Base-by-base conservation (phyloP, 1,140 invertebrate genomes). In the Sarcophaga peregrina region DNA sequence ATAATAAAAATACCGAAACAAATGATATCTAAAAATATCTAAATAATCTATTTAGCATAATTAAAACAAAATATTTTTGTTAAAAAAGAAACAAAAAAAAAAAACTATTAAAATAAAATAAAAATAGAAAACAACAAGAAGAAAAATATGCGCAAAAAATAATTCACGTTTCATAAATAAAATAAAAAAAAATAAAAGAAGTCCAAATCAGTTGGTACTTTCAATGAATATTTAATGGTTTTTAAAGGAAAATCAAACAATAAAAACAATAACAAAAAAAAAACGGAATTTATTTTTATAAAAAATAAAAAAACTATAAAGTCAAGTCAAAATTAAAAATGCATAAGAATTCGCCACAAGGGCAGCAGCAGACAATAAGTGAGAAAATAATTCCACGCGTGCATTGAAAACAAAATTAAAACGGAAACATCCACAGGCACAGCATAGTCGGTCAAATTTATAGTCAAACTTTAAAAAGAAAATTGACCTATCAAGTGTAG, bases 321-420 rank as follows among this genome's bases (percentile, higher is more conserved):
- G 5, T 73, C 3, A 8, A 73, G n/a, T n/a, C 9, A 73, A 73
- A 73, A 10, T 15, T 15, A 8, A 10, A 15, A 73, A 73, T 9
- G 37, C 17, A 20, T 73, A 6, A 15, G 68, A 20, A 73, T 9
- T 0, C 47, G 37, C 46, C 47, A 50, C 1, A 78, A n/a, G 7
- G 25, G 37, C 1, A 50, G 13, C 5, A 80, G 15, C 48, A 80
- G 25, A 4, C 25, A 37, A 37, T 37, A 37, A 37, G 25, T 37
- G 25, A 37, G 20, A 54, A 81, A 81, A 58, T 81, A 81, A 81
- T 81, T 81, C 47, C 46, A 54, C 62, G 17, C 37, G 75, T 54
- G 15, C 20, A 62, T 54, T 58, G 37, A 81, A 58, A 73, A 73
- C 68, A 0, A 73, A n/a, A 73, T 11, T 25, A 73, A 81, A 58